Percentiles rank a stretch among this genome's conserved stretches.
Evolutionary conservation across 2,797 vertebrate species (phyloP).

Genomic region (Pangasius macronema): DNA sequence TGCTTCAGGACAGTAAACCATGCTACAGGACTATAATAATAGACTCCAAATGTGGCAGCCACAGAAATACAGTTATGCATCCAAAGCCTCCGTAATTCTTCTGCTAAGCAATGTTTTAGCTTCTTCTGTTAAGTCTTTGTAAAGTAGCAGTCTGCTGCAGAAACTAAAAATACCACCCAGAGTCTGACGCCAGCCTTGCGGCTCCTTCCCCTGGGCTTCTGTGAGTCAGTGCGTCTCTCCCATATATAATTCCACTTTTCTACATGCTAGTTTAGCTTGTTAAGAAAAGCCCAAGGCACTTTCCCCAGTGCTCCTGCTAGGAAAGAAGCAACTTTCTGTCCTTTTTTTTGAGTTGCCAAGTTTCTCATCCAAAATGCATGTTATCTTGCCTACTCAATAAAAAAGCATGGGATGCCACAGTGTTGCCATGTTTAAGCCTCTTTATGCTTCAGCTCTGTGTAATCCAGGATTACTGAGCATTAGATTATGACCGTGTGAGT

Average conservation of each 20-base stretch:
- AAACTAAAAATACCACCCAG: constrained; percentile 70
- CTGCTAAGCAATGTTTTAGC: constrained; percentile 28
- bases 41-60: neutral
- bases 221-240: constrained; percentile 58
- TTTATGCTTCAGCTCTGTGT: constrained; percentile 29
- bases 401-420: neutral
- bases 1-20: neutral
- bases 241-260: neutral
- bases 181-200: constrained; percentile 66
- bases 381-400: neutral
- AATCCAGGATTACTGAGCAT: constrained; percentile 62
- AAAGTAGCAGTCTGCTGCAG: constrained; percentile 49
- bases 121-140: constrained; percentile 4
- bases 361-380: neutral
- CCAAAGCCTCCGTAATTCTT: constrained; percentile 15
- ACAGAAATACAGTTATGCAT: neutral
- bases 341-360: constrained; percentile 17
- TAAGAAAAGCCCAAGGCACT: neutral
- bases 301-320: neutral
- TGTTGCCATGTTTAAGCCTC: neutral
- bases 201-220: constrained; percentile 59
- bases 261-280: neutral
- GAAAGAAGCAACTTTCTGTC: neutral
- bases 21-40: neutral
- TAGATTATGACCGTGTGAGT: constrained; percentile 31